Base-by-base conservation (phyloP, 1,140 invertebrate species). In the Zaprionus tsacasi region DNA sequence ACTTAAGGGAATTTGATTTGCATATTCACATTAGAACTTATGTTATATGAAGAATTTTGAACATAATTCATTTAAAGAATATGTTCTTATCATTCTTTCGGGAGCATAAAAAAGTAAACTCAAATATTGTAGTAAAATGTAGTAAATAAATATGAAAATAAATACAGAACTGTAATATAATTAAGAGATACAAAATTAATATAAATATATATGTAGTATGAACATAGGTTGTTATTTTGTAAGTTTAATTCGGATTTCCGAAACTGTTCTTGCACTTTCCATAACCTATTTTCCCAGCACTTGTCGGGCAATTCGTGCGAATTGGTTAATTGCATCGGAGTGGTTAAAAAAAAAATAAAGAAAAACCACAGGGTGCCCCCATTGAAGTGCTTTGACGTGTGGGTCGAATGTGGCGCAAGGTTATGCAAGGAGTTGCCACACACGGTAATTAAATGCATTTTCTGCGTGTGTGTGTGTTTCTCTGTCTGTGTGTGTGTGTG, bases 351-450 rank as follows among this genome's bases (percentile, higher is more conserved):
- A 25, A 50, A 40, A 11, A 3, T n/a, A n/a, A 40, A 35, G 2
- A 21, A 5, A 50, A 12, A 25, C 17, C 45, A 50, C 45, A 50
- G 45, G 17, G 45, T 50, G 45, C 17, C 45, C 17, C 45, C 17
- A 25, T 50, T 50, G 45, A 25, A 50, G 45, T 50, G 45, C 10
- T 50, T 50, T 17, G 45, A 50, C n/a, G 13, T 50, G 17, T 11
- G 13, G 25, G 56, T 25, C 45, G 45, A 50, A 81, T 66, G 10
- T 72, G 57, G 70, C 58, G 15, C 79, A 83, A 82, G 76, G 70
- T 64, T 72, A 66, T 59, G 25, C 59, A 45, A 43, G 25, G 40
- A 48, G 40, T 45, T n/a, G 40, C 40, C 40, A 45, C 40, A 45
- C 40, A 45, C 40, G 72, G 58, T 63, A 82, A 65, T 76, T 76